These are phyloP conservation scores for Octomys mimax DNA, from an alignment of 2,797 vertebrate species.

Conservation along the genomic window DNA sequence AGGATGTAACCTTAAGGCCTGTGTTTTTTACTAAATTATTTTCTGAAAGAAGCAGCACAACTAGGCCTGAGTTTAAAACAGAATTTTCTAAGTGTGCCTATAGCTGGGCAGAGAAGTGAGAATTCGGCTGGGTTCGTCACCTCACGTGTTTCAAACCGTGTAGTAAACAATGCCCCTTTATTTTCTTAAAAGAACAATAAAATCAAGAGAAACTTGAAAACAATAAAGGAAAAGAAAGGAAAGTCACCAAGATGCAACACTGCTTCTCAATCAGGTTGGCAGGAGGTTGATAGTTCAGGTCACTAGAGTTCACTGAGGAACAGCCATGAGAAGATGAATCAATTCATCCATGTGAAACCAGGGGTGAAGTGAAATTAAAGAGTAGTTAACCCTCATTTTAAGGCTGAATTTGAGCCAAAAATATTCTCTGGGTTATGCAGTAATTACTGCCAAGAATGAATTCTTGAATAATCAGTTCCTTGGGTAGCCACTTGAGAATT, in stretches of 20 bases:
- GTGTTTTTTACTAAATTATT: not conserved
- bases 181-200: no score
- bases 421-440: not conserved
- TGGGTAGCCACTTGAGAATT: not conserved
- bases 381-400: not conserved
- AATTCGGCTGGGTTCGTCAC: no score
- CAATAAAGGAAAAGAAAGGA: not conserved
- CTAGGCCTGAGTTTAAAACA: no score
- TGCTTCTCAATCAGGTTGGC: not conserved
- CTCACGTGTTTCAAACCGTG: no score
- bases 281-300: not conserved
- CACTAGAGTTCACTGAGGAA: not conserved
- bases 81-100: no score
- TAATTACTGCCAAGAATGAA: constrained; percentile 1
- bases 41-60: no score
- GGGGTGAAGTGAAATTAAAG: not conserved
- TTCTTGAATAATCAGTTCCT: not conserved
- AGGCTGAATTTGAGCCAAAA: not conserved
- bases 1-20: not conserved
- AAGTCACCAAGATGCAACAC: accelerated
- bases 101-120: no score
- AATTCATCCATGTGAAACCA: not conserved
- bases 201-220: no score
- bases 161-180: no score
- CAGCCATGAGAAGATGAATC: not conserved